Percentiles rank a stretch among this genome's conserved stretches.
phyloP scores from a whole-genome alignment of 2,888 invertebrate species.

The Agrochola lychnidis region DNA sequence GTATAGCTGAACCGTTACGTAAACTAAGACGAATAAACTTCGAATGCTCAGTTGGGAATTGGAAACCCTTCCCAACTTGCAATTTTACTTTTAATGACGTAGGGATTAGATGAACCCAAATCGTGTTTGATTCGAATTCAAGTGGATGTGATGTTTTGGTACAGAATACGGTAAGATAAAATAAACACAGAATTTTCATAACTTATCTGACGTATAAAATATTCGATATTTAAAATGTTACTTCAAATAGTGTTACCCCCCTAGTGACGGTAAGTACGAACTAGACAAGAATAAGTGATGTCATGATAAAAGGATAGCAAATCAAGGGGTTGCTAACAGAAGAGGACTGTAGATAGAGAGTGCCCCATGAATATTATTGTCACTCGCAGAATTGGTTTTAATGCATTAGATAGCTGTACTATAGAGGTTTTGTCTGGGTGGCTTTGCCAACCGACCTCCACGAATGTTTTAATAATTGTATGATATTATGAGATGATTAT shows the following conservation, averaged over 20 bases:
- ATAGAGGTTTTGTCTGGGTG: too few species aligned
- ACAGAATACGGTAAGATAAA: neutral
- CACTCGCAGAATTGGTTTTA: neutral
- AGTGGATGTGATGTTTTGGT: conserved; percentile 4
- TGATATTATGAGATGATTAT: neutral
- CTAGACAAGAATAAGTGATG: neutral
- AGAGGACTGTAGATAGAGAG: neutral
- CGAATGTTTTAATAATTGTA: neutral
- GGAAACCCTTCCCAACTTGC: conserved; percentile 55
- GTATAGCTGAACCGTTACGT: conserved; percentile 39
- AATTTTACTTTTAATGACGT: conserved; percentile 63
- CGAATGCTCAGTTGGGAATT: conserved; percentile 57
- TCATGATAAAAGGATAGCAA: neutral
- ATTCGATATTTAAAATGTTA: neutral
- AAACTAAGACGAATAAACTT: conserved; percentile 50
- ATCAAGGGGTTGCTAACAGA: neutral
- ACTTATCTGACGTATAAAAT: neutral
- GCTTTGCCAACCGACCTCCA: neutral
- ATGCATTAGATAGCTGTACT: too few species aligned
- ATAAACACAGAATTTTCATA: neutral
- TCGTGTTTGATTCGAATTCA: conserved; percentile 38
- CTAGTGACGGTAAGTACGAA: neutral
- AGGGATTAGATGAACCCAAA: conserved; percentile 44
- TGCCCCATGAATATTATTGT: neutral
- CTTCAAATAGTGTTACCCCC: neutral